Evolutionary conservation across 2,797 vertebrate species (phyloP).

Genomic region (Nyctibius grandis): DNA sequence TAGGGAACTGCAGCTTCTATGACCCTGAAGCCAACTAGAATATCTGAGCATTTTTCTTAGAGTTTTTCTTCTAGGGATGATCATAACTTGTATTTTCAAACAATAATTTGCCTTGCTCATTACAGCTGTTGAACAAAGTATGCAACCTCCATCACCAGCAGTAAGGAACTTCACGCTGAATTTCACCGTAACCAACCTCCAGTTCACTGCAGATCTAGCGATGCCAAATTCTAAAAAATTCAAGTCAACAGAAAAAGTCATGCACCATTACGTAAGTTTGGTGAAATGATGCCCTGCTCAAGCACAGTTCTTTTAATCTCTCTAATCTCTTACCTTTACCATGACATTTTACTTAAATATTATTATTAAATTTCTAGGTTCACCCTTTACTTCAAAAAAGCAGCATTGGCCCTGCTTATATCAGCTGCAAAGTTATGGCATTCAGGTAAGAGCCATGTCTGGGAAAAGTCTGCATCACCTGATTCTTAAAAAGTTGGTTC

Average conservation of each 20-base stretch:
- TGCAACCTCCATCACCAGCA: neutral
- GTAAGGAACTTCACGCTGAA: constrained; percentile 30
- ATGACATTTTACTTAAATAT: neutral
- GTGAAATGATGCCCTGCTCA: neutral
- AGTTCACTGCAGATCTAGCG: constrained; percentile 14
- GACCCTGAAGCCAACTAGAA: neutral
- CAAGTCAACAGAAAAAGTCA: constrained; percentile 28
- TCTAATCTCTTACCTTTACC: neutral
- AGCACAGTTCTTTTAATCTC: neutral
- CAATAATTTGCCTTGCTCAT: neutral
- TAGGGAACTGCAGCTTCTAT: neutral
- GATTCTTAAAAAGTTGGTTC: neutral
- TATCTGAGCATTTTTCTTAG: neutral
- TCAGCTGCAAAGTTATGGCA: constrained; percentile 45
- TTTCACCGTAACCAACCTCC: constrained; percentile 53
- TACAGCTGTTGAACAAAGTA: neutral
- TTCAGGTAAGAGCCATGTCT: constrained; percentile 49
- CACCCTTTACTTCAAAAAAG: constrained; percentile 37
- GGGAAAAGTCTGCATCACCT: neutral
- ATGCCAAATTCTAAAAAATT: neutral
- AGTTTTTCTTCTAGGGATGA: neutral
- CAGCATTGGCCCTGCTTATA: constrained; percentile 48
- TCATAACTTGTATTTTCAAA: neutral
- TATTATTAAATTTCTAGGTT: constrained; percentile 36
- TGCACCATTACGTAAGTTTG: constrained; percentile 21